Base-by-base conservation (phyloP, 1,140 invertebrate genomes). In the Saccostrea glomerata region DNA sequence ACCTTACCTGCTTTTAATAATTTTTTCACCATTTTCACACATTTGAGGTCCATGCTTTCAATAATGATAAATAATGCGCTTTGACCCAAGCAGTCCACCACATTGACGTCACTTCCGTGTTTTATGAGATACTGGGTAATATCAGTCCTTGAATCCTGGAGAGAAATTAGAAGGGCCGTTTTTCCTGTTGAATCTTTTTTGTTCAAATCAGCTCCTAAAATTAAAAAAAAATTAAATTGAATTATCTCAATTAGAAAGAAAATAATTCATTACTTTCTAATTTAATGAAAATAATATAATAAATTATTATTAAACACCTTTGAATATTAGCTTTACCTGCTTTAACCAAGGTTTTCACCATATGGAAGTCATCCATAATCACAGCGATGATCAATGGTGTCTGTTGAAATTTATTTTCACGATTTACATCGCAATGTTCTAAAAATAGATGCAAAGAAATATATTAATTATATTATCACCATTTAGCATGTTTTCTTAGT, bases 41-140 rank as follows among this genome's bases (percentile, higher is more conserved):
- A 88, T 54, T 84, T 84, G 30, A 85, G 55, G 55, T 88, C 84
- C 40, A 84, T 70, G 83, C 66, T 70, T n/a, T 84, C 23, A 25
- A 88, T 86, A 40, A 83, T 77, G 15, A 73, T 47, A 55, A 73
- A 88, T 6, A 88, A 55, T 25, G 84, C 84, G 55, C 87, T 88
- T 77, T 88, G 87, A 25, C 84, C 87, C 13, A 88, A 47, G 20
- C 84, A 47, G 54, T 85, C 87, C 25, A 70, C 84, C 7, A 86
- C 23, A 63, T 88, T 88, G 30, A 88, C 87, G 87, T 88, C 84
- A 85, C 84, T 82, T 86, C 87, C 87, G 54, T 88, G 84, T 82
- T 84, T 56, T 3, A 88, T 86, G 1, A 88, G 70, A 63, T 86
- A 88, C 2, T 25, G 30, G 7, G 70, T 30, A 9, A 88, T 88